Evolutionary conservation across 2,797 vertebrate genomes (phyloP).

Genomic region (Pantherophis vulpinus): DNA sequence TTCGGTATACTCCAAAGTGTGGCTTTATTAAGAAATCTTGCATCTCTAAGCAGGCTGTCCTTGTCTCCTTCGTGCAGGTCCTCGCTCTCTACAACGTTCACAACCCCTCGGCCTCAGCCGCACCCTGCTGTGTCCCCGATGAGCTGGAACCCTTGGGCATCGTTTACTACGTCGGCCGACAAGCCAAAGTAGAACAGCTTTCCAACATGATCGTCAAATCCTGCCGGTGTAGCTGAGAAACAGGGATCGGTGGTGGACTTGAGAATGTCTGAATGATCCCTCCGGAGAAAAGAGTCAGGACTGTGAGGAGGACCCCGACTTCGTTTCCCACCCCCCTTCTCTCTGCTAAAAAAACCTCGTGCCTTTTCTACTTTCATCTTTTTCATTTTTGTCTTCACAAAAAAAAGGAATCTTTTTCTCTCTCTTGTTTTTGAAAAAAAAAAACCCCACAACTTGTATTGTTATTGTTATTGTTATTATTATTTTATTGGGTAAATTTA

Average conservation of each 20-base stretch:
- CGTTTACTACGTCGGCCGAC: conserved; percentile 88
- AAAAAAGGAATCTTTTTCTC: too few species aligned
- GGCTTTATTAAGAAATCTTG: too few species aligned
- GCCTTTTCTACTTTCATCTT: neutral
- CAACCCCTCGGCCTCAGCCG: conserved; percentile 89
- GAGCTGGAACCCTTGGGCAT: conserved; percentile 84
- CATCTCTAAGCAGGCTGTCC: neutral
- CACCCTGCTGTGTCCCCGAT: conserved; percentile 89
- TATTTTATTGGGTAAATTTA: conserved; percentile 23
- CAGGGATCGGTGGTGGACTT: conserved; percentile 33
- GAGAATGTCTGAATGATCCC: neutral
- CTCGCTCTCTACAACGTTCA: conserved; percentile 89
- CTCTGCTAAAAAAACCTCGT: neutral
- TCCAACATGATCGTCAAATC: conserved; percentile 91
- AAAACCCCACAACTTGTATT: neutral
- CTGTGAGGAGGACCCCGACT: neutral
- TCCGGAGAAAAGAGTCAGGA: conserved; percentile 25
- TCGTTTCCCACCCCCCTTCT: neutral
- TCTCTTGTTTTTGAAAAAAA: neutral
- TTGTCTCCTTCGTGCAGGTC: conserved; percentile 69
- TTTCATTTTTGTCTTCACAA: neutral
- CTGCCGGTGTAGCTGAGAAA: conserved; percentile 87
- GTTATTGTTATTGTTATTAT: conserved; percentile 6
- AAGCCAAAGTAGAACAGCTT: conserved; percentile 87
- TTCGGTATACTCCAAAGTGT: too few species aligned